Evolutionary conservation across 2,797 vertebrate genomes (phyloP).

Genomic region (Podarcis lilfordi): DNA sequence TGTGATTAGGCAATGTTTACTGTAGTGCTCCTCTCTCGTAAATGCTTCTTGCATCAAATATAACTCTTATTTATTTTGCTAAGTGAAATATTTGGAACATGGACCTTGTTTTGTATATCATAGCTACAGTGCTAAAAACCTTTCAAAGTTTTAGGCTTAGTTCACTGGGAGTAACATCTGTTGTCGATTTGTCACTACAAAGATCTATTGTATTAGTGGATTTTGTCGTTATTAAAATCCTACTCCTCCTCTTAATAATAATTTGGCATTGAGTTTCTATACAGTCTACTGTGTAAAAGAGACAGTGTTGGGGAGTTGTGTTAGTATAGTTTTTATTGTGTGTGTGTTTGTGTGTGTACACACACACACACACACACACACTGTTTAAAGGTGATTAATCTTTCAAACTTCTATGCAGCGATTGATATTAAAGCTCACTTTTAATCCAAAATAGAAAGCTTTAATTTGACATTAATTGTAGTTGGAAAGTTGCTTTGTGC

Average conservation of each 20-base stretch:
- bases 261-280: constrained; percentile 61
- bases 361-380: no score
- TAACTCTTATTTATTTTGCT: constrained; percentile 77
- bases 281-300: constrained; percentile 52
- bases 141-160: constrained; percentile 70
- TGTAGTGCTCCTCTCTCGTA: constrained; percentile 75
- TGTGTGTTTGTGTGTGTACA: no score
- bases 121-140: constrained; percentile 63
- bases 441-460: constrained; percentile 33
- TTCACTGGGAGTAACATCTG: constrained; percentile 77
- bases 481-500: not conserved
- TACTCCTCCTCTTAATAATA: not conserved
- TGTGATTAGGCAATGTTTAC: constrained; percentile 79
- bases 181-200: constrained; percentile 69
- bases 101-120: constrained; percentile 76
- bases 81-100: constrained; percentile 76
- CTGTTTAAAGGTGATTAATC: constrained; percentile 47
- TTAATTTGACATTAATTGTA: constrained; percentile 52
- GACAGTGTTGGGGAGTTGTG: constrained; percentile 20
- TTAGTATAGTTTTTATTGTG: no score
- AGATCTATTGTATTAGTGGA: constrained; percentile 70
- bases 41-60: constrained; percentile 77
- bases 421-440: constrained; percentile 58
- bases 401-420: constrained; percentile 44
- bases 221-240: not conserved